phyloP scores from a whole-genome alignment of 2,888 invertebrate species.

The Apotomis betuletana region DNA sequence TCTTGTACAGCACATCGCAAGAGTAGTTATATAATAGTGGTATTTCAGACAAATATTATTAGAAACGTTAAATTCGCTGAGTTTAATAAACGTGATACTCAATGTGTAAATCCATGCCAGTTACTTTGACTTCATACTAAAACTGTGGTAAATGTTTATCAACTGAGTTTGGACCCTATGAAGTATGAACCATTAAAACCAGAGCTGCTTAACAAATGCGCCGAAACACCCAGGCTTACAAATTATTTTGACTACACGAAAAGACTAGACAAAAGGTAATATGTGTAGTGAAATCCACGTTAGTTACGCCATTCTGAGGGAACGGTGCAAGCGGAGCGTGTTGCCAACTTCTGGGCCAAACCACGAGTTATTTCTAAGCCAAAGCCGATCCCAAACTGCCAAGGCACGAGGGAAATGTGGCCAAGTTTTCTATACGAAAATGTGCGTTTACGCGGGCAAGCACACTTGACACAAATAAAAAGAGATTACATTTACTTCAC shows the following conservation, averaged over 20 bases:
- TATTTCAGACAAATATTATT: too few species aligned
- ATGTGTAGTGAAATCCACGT: neutral
- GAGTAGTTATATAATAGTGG: too few species aligned
- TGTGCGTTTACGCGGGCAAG: constrained; percentile 12
- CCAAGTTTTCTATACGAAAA: constrained; percentile 28
- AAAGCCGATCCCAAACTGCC: constrained; percentile 36
- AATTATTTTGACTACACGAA: constrained; percentile 10
- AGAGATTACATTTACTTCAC: neutral
- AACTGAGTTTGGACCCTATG: neutral
- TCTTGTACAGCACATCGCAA: too few species aligned
- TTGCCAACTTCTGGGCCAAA: constrained; percentile 33
- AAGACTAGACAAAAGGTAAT: neutral
- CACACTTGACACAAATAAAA: neutral
- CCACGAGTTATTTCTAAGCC: constrained; percentile 40
- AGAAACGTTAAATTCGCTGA: too few species aligned
- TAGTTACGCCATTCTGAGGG: constrained; percentile 1
- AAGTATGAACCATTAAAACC: too few species aligned
- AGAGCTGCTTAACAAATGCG: neutral
- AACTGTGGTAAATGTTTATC: neutral
- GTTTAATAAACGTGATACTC: too few species aligned
- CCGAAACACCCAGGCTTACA: constrained; percentile 8
- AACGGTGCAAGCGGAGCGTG: neutral
- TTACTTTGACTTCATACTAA: neutral
- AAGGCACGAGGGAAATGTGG: constrained; percentile 35
- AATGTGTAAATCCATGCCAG: neutral